Conservation (phyloP, 2,888 invertebrate genomes). For the Sinelater perroti region DNA sequence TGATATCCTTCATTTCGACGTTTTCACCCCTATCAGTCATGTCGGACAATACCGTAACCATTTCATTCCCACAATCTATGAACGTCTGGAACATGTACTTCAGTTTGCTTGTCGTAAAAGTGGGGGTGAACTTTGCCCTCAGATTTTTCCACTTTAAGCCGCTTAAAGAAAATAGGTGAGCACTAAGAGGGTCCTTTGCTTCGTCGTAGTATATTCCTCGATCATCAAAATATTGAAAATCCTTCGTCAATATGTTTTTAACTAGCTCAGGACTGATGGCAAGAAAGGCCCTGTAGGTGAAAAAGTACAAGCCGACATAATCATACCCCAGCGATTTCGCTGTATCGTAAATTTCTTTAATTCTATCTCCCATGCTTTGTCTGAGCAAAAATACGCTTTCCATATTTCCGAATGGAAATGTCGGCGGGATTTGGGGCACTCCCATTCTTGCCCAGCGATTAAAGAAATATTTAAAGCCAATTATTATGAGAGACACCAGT, state of each 20-base stretch:
- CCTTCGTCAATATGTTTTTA: slow-evolving; percentile 67
- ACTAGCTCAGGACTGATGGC: slow-evolving; percentile 70
- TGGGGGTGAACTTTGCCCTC: slow-evolving; percentile 70
- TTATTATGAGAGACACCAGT: slow-evolving; percentile 38
- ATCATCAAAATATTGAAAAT: slow-evolving; percentile 72
- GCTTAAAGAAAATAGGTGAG: slow-evolving; percentile 67
- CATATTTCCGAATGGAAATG: slow-evolving; percentile 72
- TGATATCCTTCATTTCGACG: slow-evolving; percentile 63
- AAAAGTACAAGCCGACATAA: slow-evolving; percentile 69
- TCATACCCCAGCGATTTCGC: slow-evolving; percentile 58
- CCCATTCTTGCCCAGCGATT: slow-evolving; percentile 69
- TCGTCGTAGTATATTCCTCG: slow-evolving; percentile 71
- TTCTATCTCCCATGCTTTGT: slow-evolving; percentile 69
- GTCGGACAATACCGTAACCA: slow-evolving; percentile 56
- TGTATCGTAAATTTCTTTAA: slow-evolving; percentile 67
- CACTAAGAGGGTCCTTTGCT: slow-evolving; percentile 68
- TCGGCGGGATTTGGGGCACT: slow-evolving; percentile 65
- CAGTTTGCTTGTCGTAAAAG: slow-evolving; percentile 73
- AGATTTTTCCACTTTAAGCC: slow-evolving; percentile 71
- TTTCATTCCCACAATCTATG: slow-evolving; percentile 65
- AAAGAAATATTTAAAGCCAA: slow-evolving; percentile 61
- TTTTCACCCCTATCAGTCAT: slow-evolving; percentile 47
- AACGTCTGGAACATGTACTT: slow-evolving; percentile 71
- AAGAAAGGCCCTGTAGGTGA: slow-evolving; percentile 68
- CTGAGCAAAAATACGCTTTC: slow-evolving; percentile 64